Percentiles rank a stretch among this genome's conserved stretches.
phyloP scores from a whole-genome alignment of 2,113 vertebrate genomes.

The Lates calcarifer region DNA sequence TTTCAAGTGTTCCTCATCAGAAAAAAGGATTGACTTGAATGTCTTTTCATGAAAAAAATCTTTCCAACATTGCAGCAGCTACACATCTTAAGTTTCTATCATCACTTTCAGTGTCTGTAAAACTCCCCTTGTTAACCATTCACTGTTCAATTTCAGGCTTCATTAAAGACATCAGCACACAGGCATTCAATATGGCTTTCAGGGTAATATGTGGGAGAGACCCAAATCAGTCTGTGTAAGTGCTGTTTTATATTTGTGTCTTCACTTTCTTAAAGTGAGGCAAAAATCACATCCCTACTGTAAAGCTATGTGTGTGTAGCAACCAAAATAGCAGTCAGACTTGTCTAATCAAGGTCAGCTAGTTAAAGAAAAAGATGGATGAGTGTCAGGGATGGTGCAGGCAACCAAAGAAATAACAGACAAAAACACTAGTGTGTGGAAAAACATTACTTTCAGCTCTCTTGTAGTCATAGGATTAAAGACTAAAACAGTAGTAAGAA shows the following conservation, averaged over 20 bases:
- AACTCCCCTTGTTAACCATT: slow-evolving; percentile 45
- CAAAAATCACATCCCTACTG: slow-evolving; percentile 2
- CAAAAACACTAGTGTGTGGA: neutral
- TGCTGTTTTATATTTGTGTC: neutral
- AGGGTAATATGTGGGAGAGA: neutral
- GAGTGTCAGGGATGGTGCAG: slow-evolving; percentile 7
- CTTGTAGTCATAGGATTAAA: neutral
- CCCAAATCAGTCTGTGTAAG: slow-evolving; percentile 2
- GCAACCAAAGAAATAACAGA: neutral
- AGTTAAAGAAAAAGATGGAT: slow-evolving; percentile 53
- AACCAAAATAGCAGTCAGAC: slow-evolving; percentile 44
- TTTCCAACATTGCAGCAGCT: slow-evolving; percentile 3
- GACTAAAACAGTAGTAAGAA: neutral
- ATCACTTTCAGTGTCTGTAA: slow-evolving; percentile 35
- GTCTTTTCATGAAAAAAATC: slow-evolving; percentile 21
- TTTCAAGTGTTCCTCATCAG: slow-evolving; percentile 30
- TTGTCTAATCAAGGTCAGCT: slow-evolving; percentile 51
- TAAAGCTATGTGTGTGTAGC: slow-evolving; percentile 4
- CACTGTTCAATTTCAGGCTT: slow-evolving; percentile 65
- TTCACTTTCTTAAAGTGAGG: neutral
- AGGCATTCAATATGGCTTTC: slow-evolving; percentile 32
- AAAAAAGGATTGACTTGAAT: slow-evolving; percentile 24
- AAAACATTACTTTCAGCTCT: neutral
- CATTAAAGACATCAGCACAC: slow-evolving; percentile 47
- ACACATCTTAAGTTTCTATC: slow-evolving; percentile 38